Conservation (phyloP, 2,888 invertebrate genomes). For the Andrena hattorfiana region DNA sequence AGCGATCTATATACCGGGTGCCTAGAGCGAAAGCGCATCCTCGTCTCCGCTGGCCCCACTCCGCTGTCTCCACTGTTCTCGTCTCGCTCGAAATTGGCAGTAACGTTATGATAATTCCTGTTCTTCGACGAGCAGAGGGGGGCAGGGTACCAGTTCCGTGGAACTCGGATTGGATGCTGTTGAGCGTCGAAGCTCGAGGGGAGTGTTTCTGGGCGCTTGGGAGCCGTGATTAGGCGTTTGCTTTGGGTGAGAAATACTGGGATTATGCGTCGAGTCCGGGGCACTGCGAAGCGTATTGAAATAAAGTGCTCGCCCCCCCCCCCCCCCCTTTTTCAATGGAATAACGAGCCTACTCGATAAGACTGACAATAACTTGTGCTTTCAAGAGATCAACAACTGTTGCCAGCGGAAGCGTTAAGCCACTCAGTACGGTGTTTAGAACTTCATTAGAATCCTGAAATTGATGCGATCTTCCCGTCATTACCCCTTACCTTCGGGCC, state of each 20-base stretch:
- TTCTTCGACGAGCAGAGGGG: conserved; percentile 38
- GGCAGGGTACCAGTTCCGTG: conserved; percentile 55
- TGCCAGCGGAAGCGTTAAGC: conserved; percentile 18
- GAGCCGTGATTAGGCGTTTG: conserved; percentile 10
- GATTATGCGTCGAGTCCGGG: neutral
- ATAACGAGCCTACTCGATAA: neutral
- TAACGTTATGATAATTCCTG: conserved; percentile 69
- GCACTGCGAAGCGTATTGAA: neutral
- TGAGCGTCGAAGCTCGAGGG: neutral
- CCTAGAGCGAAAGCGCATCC: conserved; percentile 62
- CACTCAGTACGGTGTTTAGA: conserved; percentile 22
- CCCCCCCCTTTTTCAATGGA: neutral
- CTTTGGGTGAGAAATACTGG: conserved; percentile 8
- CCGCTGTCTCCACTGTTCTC: neutral
- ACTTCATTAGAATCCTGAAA: conserved; percentile 33
- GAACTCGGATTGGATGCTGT: conserved; percentile 45
- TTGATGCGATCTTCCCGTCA: conserved; percentile 30
- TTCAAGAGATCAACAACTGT: conserved; percentile 6
- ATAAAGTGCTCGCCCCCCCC: neutral
- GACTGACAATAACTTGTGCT: neutral
- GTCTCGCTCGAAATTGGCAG: conserved; percentile 65
- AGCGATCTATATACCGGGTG: conserved; percentile 81
- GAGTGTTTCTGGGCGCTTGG: neutral
- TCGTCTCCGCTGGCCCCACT: neutral
- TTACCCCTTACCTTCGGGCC: conserved; percentile 28